Conservation (phyloP, 2,888 invertebrate species). For the Candidula unifasciata region DNA sequence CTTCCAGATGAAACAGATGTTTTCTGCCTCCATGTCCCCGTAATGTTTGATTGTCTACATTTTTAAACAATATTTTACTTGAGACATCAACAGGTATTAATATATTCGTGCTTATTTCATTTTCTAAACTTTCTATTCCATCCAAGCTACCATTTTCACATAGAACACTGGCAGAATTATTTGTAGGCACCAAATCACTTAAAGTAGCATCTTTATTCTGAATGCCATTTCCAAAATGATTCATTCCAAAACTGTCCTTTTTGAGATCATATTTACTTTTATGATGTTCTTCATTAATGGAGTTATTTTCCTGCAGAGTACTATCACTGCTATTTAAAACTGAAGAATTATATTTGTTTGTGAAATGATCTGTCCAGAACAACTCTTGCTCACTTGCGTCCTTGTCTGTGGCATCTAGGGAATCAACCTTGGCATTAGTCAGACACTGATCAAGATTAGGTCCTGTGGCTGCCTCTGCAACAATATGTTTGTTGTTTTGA, state of each 20-base stretch:
- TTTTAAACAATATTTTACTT: background rate
- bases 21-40: background rate
- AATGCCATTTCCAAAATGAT: background rate
- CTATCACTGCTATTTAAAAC: background rate
- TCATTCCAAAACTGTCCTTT: constrained; percentile 4
- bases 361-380: constrained; percentile 31
- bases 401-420: background rate
- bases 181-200: background rate
- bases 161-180: background rate
- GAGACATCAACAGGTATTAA: background rate
- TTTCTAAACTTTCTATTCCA: background rate
- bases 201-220: background rate
- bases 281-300: background rate
- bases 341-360: background rate
- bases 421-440: background rate
- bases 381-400: background rate
- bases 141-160: background rate
- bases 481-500: background rate
- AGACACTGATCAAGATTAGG: constrained; percentile 7
- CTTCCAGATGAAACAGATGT: background rate
- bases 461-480: background rate
- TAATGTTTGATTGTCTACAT: background rate
- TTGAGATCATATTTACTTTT: background rate
- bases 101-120: background rate
- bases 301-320: background rate